Evolutionary conservation across 2,888 invertebrate species (phyloP).

Genomic region (Synergus japonicus): DNA sequence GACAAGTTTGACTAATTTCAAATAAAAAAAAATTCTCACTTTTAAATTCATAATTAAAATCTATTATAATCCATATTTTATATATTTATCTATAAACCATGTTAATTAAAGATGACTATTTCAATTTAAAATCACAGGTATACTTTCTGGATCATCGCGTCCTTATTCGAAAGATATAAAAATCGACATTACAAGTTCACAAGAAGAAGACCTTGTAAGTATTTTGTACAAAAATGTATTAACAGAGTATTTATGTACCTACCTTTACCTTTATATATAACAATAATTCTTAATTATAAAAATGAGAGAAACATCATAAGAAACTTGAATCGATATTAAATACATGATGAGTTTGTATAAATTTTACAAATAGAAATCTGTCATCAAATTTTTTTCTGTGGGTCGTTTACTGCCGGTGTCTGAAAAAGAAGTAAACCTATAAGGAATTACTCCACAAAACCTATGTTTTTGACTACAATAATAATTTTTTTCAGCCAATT

Average conservation of each 20-base stretch:
- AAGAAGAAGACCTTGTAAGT: slow-evolving; percentile 11
- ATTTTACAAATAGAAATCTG: not conserved
- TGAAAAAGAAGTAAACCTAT: slow-evolving; percentile 19
- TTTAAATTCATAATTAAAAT: not conserved
- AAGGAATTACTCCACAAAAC: not conserved
- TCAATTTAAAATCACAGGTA: not conserved
- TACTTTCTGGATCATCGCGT: slow-evolving; percentile 4
- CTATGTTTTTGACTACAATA: not conserved
- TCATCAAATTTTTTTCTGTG: not conserved
- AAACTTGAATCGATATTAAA: not conserved
- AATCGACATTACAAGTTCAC: not conserved
- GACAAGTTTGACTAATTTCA: no score
- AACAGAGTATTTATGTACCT: not conserved
- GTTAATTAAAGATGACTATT: not conserved
- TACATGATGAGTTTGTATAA: not conserved
- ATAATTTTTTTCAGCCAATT: slow-evolving; percentile 62
- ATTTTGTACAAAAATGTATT: not conserved
- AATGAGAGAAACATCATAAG: not conserved
- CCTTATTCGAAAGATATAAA: slow-evolving; percentile 11
- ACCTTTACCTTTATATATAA: not conserved
- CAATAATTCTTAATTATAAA: not conserved
- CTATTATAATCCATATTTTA: not conserved
- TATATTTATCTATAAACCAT: not conserved
- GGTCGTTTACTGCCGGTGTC: not conserved
- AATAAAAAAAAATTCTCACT: no score